Base-by-base conservation (phyloP, 2,113 vertebrate genomes). In the Anarrhichthys ocellatus region DNA sequence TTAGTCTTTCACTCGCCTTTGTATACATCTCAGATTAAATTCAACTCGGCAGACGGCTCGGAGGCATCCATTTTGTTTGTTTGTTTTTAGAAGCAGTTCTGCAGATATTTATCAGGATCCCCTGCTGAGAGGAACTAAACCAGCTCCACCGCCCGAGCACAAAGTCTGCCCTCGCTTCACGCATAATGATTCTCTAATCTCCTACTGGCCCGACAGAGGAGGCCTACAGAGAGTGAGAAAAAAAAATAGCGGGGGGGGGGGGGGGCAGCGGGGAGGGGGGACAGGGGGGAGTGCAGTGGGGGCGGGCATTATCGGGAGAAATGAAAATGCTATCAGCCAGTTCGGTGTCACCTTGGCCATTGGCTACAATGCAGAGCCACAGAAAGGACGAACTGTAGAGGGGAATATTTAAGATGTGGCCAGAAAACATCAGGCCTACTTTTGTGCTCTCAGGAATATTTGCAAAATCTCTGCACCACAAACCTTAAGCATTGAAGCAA, bases 101-200 rank as follows among this genome's bases (percentile, higher is more conserved):
- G 63, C 63, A 14, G 72, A 73, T 83, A 70, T 82, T 88, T 88
- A 89, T 91, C 73, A 44, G 59, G 44, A 67, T 61, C 56, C 61
- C 84, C 82, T 0, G 78, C 86, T 44, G 87, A 85, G 82, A 68
- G n/a, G 78, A 62, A 69, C 73, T 58, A 87, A 83, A 58, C 38
- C 66, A n/a, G 0, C 63, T 68, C 69, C 48, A 11, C 24, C n/a
- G 15, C 48, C 80, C 48, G 1, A 67, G 76, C 79, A 85, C 52
- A 46, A 13, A 74, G 63, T 87, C 88, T 65, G 65, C 44, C 84
- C 68, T 44, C n/a, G 22, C 72, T 62, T 62, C 82, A 61, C 40
- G 22, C 80, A 81, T 80, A 81, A 84, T 9, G 86, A 67, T n/a
- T n/a, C n/a, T 81, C 11, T 76, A 87, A 87, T 90, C 81, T 74